phyloP scores from a whole-genome alignment of 2,888 invertebrate genomes.

The Hirtodrosophila histrioides region DNA sequence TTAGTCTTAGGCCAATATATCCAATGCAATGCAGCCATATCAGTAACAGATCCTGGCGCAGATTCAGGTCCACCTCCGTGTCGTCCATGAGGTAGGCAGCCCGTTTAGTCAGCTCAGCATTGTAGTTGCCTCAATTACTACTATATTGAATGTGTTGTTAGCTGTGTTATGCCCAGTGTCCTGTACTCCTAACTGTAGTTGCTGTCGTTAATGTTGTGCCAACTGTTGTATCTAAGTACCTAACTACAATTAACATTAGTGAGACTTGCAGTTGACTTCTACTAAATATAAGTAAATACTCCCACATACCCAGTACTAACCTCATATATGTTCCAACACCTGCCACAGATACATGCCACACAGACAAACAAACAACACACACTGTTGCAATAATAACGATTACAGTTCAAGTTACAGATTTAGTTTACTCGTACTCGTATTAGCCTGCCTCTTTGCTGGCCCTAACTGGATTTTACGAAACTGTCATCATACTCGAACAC shows the following conservation, averaged over 20 bases:
- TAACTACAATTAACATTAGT: constrained; percentile 39
- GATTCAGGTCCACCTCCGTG: constrained; percentile 15
- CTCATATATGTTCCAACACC: constrained; percentile 12
- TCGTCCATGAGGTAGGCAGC: constrained; percentile 43
- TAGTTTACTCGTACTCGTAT: constrained; percentile 23
- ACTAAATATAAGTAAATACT: constrained; percentile 22
- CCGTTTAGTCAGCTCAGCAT: constrained; percentile 7
- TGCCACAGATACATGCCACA: constrained; percentile 20
- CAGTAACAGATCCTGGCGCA: constrained; percentile 26
- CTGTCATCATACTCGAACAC: constrained; percentile 45
- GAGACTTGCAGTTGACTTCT: constrained; percentile 44
- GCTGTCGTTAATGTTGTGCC: constrained; percentile 50
- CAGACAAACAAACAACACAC: constrained; percentile 13
- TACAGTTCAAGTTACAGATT: constrained; percentile 17
- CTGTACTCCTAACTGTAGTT: constrained; percentile 51
- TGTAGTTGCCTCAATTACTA: constrained; percentile 33
- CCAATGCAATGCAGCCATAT: constrained; percentile 35
- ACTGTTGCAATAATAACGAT: not conserved
- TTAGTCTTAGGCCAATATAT: constrained; percentile 59
- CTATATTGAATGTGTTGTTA: constrained; percentile 40
- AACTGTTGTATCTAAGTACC: constrained; percentile 6
- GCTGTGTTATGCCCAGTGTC: constrained; percentile 39
- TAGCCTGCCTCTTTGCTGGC: constrained; percentile 11
- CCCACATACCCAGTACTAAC: constrained; percentile 21
- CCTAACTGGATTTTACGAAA: constrained; percentile 30